Conservation (phyloP, 2,113 vertebrate genomes). For the Electrona antarctica region DNA sequence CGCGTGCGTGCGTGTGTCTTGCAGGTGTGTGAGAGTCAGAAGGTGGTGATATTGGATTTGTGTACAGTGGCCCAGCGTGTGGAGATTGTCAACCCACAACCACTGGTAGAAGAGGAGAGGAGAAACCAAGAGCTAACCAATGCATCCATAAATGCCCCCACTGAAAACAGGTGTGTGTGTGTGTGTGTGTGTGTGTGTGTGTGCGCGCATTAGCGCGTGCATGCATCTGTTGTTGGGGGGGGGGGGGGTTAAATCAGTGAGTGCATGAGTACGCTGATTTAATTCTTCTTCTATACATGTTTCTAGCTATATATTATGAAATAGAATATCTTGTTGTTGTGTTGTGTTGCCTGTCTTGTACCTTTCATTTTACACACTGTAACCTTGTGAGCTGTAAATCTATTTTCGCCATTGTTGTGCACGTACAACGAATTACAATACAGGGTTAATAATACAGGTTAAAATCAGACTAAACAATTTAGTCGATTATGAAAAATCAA, state of each 20-base stretch:
- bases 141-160: conserved; percentile 53
- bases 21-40: conserved; percentile 57
- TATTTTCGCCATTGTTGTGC: no score
- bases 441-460: no score
- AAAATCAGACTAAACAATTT: no score
- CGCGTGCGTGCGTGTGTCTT: conserved; percentile 26
- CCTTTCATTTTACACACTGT: no score
- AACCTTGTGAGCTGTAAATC: no score
- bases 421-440: no score
- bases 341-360: no score
- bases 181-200: background rate
- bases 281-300: no score
- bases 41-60: conserved; percentile 57
- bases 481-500: no score
- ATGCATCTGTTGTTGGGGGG: background rate
- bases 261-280: no score
- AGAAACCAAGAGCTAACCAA: conserved; percentile 56
- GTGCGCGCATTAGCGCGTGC: background rate
- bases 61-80: conserved; percentile 41
- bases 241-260: background rate
- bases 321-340: no score
- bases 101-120: conserved; percentile 54
- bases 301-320: no score
- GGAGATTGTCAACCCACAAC: conserved; percentile 53
- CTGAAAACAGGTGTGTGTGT: conserved; percentile 64